These are phyloP conservation scores for Cepaea hortensis DNA, from an alignment of 2,888 invertebrate genomes.

Conservation along the genomic window DNA sequence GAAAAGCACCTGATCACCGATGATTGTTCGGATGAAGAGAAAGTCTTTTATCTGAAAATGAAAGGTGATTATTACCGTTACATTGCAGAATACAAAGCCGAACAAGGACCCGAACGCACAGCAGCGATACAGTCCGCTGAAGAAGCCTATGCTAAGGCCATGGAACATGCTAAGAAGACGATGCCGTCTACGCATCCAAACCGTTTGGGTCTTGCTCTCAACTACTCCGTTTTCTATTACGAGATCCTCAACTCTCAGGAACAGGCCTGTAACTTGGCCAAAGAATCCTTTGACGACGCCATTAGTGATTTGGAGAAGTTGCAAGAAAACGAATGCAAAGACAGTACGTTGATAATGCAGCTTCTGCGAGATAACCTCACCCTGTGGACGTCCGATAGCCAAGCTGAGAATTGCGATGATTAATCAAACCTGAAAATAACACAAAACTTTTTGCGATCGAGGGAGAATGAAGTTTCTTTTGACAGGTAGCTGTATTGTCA, in stretches of 20 bases:
- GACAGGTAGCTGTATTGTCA: slow-evolving; percentile 26
- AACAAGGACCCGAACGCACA: slow-evolving; percentile 87
- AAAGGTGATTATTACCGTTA: slow-evolving; percentile 99
- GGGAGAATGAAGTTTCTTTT: slow-evolving; percentile 27
- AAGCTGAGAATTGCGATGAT: slow-evolving; percentile 51
- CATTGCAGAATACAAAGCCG: slow-evolving; percentile 99
- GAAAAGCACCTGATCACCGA: slow-evolving; percentile 99
- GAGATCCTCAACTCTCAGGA: slow-evolving; percentile 99
- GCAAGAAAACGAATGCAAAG: slow-evolving; percentile 99
- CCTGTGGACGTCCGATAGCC: slow-evolving; percentile 97
- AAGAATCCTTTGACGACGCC: slow-evolving; percentile 99
- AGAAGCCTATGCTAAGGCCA: slow-evolving; percentile 85
- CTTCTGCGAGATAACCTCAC: slow-evolving; percentile 84
- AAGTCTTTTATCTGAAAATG: slow-evolving; percentile 99
- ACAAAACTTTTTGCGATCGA: background rate
- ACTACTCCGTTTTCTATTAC: slow-evolving; percentile 99
- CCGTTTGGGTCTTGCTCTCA: slow-evolving; percentile 97
- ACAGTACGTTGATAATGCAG: slow-evolving; percentile 99
- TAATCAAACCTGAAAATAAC: slow-evolving; percentile 36
- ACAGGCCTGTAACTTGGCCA: slow-evolving; percentile 99
- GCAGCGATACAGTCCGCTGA: slow-evolving; percentile 85
- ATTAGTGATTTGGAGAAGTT: slow-evolving; percentile 99
- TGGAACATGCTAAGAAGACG: slow-evolving; percentile 95
- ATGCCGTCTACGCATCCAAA: slow-evolving; percentile 99
- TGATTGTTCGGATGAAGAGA: slow-evolving; percentile 98